phyloP scores from a whole-genome alignment of 2,113 vertebrate genomes.

The Anoura caudifer region DNA sequence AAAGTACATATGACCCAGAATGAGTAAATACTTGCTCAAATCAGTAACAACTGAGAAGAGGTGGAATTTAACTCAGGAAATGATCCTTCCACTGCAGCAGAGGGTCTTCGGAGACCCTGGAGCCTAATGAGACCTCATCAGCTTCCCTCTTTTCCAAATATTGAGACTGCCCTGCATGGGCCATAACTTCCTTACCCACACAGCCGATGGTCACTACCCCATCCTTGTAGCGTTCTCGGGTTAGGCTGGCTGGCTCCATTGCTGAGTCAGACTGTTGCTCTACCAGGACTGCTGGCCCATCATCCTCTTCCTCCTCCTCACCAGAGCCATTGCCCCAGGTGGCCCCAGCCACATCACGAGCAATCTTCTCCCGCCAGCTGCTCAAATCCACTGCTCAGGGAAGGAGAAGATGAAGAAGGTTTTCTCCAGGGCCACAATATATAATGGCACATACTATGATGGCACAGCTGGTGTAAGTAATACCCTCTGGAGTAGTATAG shows the following conservation, averaged over 20 bases:
- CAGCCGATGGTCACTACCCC: conserved; percentile 92
- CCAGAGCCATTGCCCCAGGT: conserved; percentile 68
- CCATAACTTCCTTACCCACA: conserved; percentile 79
- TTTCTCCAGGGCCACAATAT: neutral
- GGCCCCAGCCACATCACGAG: conserved; percentile 81
- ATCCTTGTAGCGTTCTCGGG: conserved; percentile 90
- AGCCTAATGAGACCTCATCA: neutral
- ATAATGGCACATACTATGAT: neutral
- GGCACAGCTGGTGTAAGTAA: neutral
- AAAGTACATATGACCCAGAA: neutral
- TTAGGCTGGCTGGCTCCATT: conserved; percentile 82
- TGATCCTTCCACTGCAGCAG: neutral
- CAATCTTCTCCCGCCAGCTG: conserved; percentile 93
- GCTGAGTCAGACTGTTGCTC: conserved; percentile 87
- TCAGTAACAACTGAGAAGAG: neutral
- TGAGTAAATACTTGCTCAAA: neutral
- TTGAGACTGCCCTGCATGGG: accelerated
- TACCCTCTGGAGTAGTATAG: neutral
- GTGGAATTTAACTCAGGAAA: neutral
- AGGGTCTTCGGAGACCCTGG: neutral
- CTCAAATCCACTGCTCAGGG: conserved; percentile 87
- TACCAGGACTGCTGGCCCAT: conserved; percentile 80
- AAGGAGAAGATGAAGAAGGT: neutral
- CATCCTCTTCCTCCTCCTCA: conserved; percentile 81
- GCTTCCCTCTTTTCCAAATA: neutral